Conservation (phyloP, 2,888 invertebrate genomes). For the Zeuzera pyrina region DNA sequence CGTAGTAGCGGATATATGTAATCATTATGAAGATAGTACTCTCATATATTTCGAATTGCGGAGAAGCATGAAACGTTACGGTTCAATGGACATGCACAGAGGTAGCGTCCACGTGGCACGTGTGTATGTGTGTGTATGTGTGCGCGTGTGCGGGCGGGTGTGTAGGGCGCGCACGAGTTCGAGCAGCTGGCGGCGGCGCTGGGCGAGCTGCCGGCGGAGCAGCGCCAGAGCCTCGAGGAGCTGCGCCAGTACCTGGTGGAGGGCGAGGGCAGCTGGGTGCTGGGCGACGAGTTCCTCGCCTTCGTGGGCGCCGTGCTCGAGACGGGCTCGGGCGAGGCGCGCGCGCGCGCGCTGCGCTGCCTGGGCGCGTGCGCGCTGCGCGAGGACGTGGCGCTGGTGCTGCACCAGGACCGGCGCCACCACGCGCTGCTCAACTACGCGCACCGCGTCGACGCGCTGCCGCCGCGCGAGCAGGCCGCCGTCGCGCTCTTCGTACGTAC, state of each 20-base stretch:
- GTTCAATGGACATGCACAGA: too few species aligned
- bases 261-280: slow-evolving; percentile 93
- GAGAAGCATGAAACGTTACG: too few species aligned
- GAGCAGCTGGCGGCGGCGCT: slow-evolving; percentile 79
- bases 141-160: neutral
- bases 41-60: too few species aligned
- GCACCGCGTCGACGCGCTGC: slow-evolving; percentile 82
- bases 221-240: slow-evolving; percentile 84
- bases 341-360: slow-evolving; percentile 79
- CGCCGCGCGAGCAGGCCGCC: slow-evolving; percentile 83
- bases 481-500: slow-evolving; percentile 85
- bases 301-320: slow-evolving; percentile 81
- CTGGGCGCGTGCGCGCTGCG: slow-evolving; percentile 85
- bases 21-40: too few species aligned
- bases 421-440: slow-evolving; percentile 93
- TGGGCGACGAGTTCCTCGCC: slow-evolving; percentile 88
- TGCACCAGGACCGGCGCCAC: slow-evolving; percentile 92
- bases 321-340: slow-evolving; percentile 68
- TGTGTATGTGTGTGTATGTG: too few species aligned
- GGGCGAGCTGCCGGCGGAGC: slow-evolving; percentile 81
- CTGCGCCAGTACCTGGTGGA: slow-evolving; percentile 90
- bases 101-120: too few species aligned
- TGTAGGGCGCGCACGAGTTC: slow-evolving; percentile 80
- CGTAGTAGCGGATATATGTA: too few species aligned
- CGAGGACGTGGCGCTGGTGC: slow-evolving; percentile 89